Conservation (phyloP, 2,888 invertebrate species). For the Plebejus anna region DNA sequence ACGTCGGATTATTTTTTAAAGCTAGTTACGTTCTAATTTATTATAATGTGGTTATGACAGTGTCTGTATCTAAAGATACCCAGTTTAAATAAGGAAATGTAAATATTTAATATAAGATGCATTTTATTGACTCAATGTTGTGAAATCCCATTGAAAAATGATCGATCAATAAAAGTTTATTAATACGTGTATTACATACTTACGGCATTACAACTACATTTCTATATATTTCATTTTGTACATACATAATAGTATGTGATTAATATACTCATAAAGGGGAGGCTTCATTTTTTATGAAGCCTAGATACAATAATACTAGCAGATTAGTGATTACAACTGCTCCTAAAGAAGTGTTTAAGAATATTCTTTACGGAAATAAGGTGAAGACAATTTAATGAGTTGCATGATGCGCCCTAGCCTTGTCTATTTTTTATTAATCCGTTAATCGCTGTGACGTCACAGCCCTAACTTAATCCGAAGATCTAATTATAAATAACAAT, state of each 20-base stretch:
- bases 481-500: slow-evolving; percentile 1
- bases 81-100: neutral
- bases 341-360: neutral
- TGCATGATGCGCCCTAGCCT: neutral
- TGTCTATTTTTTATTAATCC: slow-evolving; percentile 6
- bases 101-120: neutral
- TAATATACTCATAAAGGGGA: neutral
- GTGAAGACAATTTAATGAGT: neutral
- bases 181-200: neutral
- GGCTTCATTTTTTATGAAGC: too few species aligned
- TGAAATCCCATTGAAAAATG: neutral
- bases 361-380: neutral
- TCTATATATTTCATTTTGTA: neutral
- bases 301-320: neutral
- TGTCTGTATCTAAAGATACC: neutral
- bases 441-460: slow-evolving; percentile 7
- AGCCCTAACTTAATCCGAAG: slow-evolving; percentile 1
- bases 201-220: neutral
- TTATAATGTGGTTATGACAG: neutral
- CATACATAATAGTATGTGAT: neutral
- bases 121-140: slow-evolving; percentile 3
- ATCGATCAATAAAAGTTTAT: neutral
- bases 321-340: neutral
- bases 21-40: too few species aligned
- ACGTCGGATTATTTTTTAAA: too few species aligned